phyloP scores from a whole-genome alignment of 2,888 invertebrate genomes.

The Mesorhabditis spiculigera region DNA sequence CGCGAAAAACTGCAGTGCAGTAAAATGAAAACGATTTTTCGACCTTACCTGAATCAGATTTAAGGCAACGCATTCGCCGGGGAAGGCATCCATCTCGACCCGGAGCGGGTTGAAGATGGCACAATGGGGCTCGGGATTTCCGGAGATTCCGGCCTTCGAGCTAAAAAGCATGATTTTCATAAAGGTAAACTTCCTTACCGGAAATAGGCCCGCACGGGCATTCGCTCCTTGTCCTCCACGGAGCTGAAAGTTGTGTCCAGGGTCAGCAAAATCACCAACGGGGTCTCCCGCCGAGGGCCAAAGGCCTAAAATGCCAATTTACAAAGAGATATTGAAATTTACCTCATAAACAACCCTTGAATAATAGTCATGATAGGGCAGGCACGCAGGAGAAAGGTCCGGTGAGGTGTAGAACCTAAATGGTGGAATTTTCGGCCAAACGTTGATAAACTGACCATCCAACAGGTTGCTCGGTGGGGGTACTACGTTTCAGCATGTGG shows the following conservation, averaged over 20 bases:
- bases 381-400: conserved; percentile 78
- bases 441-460: conserved; percentile 78
- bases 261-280: conserved; percentile 71
- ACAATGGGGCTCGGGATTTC: conserved; percentile 84
- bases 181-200: conserved; percentile 62
- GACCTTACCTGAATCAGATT: conserved; percentile 33
- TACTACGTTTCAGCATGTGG: conserved; percentile 76
- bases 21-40: not conserved
- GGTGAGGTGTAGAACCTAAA: conserved; percentile 81
- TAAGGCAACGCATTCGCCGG: conserved; percentile 75
- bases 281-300: not conserved
- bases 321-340: conserved; percentile 6
- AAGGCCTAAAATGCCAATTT: not conserved
- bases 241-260: conserved; percentile 78
- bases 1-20: not conserved
- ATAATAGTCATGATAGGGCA: conserved; percentile 56
- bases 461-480: conserved; percentile 86
- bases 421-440: conserved; percentile 4
- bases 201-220: conserved; percentile 88
- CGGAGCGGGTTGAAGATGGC: conserved; percentile 82
- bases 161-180: conserved; percentile 60
- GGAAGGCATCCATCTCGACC: conserved; percentile 81
- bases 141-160: conserved; percentile 87
- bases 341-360: conserved; percentile 44
- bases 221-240: conserved; percentile 69